Evolutionary conservation across 2,797 vertebrate genomes (phyloP), one percentile per base, ranked within the genome.

Genomic region (Hephaestus fuliginosus): DNA sequence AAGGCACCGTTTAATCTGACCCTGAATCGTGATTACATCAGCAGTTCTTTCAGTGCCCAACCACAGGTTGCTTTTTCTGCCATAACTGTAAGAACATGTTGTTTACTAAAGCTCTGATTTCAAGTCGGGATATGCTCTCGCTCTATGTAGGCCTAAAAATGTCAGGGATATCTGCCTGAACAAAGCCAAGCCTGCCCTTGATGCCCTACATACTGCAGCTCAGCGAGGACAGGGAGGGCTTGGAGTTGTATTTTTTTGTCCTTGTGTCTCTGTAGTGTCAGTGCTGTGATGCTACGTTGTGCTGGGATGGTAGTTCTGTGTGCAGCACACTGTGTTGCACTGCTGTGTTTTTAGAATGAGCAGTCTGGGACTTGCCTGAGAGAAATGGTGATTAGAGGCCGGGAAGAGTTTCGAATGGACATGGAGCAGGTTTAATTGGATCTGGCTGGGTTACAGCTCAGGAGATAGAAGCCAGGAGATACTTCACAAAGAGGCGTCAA

Each of bases 51-150:
- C 64, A 0, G 49, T 33, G 60, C 62, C 48, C 48, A 17, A 70
- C 76, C 83, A 70, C 57, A 62, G 74, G 58, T 66, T 73, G 46
- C 58, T 70, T 46, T 83, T 56, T 68, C 51, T 80, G 58, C 74
- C 56, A 13, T 39, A 39, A 60, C 68, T 57, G 70, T 77, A 39
- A 64, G 63, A 78, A 75, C 76, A 57, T 67, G 49, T 74, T 87
- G 82, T 88, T 91, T 83, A 76, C 55, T 41, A 18, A 68, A 76
- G 68, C 78, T 80, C 62, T 14, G 80, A 72, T 83, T 89, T 83
- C 70, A 70, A 70, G 80, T 74, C 5, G 39, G 46, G 72, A 83
- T 89, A 33, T 58, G 76, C 78, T 75, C 61, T 70, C 78, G 52
- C 25, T 66, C 36, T 7, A 5, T 60, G 55, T 52, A 39, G 44